Percentiles rank a stretch among this genome's conserved stretches.
These are phyloP conservation scores for Anticlea derivata DNA, from an alignment of 2,888 invertebrate species.

Conservation along the genomic window DNA sequence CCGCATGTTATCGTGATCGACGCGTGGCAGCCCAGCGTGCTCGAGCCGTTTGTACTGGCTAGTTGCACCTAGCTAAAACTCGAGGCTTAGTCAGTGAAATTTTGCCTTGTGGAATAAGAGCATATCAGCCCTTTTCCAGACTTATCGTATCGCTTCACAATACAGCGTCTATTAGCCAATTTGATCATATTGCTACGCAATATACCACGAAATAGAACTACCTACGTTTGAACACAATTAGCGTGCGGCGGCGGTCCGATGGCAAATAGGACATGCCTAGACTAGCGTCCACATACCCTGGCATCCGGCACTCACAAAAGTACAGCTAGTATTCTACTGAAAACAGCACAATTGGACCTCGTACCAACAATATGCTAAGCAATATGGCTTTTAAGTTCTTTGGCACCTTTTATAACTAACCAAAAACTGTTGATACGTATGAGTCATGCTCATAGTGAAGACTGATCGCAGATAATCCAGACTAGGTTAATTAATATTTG, in stretches of 20 bases:
- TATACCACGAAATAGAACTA: not conserved
- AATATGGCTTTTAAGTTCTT: too few relatives aligned
- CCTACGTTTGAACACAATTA: conserved; percentile 18
- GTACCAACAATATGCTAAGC: too few relatives aligned
- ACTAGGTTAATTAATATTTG: too few relatives aligned
- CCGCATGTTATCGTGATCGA: conserved; percentile 86
- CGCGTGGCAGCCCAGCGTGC: conserved; percentile 79
- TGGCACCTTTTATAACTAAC: too few relatives aligned
- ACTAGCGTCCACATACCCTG: conserved; percentile 6
- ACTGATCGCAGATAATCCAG: too few relatives aligned
- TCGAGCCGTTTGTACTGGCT: conserved; percentile 86
- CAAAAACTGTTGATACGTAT: too few relatives aligned
- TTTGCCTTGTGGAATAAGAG: too few relatives aligned
- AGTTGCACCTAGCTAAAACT: too few relatives aligned
- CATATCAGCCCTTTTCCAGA: too few relatives aligned
- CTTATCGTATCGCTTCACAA: not conserved
- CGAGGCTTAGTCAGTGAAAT: too few relatives aligned
- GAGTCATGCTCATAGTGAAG: too few relatives aligned
- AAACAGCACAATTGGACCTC: not conserved
- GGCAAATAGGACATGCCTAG: conserved; percentile 23
- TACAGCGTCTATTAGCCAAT: not conserved
- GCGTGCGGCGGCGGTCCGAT: conserved; percentile 19
- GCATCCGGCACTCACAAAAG: not conserved
- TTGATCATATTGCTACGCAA: conserved; percentile 1
- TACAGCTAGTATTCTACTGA: not conserved